Evolutionary conservation across 2,888 invertebrate genomes (phyloP), one percentile per base, ranked within the genome.

Genomic region (Cynaeus angustus): DNA sequence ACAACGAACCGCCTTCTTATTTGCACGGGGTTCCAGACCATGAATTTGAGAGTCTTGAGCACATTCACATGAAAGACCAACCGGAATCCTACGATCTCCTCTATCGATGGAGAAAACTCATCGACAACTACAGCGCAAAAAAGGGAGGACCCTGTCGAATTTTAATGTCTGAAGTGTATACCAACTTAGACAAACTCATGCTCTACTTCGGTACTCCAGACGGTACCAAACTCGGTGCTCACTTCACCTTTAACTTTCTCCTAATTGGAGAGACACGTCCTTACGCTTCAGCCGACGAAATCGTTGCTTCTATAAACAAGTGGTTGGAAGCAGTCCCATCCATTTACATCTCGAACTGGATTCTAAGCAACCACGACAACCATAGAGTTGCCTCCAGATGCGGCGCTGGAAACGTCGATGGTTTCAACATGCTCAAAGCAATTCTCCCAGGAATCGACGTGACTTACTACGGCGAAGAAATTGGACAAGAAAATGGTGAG

Each of bases 391-490:
- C 91, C 0, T 88, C 91, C 0, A 88, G 94, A 74, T 91, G 89
- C 72, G 93, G 92, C 0, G 85, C 70, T 12, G 87, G 89, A 65
- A 86, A 92, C 75, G 89, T 91, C 0, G 95, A 96, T 83, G 92
- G 91, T 9, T 88, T 96, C 79, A 94, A 95, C 81, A 94, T 96
- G 92, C 82, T 98, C 61, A 86, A 91, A 12, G 86, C 95, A 80
- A 48, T 96, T 12, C 86, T 97, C 59, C 96, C 96, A 1, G 97
- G 97, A 41, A 89, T 95, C 3, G 91, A 92, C 14, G 90, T 96
- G 6, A 93, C 94, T 0, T 97, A 97, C 81, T 94, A 97, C 86
- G 95, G 94, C 2, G 94, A 95, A 78, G 94, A 94, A 85, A 88
- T 95, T 45, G 94, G 91, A 0, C 91, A 93, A 90, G 81, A 86